A percentile compares a stretch with the other conserved stretches of the same genome.
These are phyloP conservation scores for Sinosuthora webbiana DNA, from an alignment of 2,113 vertebrate genomes.

Conservation along the genomic window DNA sequence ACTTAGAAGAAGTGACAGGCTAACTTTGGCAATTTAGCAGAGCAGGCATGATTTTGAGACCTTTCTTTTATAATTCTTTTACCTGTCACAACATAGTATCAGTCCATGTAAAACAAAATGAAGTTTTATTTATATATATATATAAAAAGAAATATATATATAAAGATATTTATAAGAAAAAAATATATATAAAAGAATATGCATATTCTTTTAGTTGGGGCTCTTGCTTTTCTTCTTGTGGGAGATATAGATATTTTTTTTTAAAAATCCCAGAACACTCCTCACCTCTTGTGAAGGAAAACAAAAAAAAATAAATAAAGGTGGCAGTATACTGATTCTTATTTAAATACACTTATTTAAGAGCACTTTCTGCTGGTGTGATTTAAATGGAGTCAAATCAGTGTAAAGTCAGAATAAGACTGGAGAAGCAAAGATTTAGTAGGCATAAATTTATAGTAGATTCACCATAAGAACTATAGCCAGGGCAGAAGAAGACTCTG, in stretches of 20 bases:
- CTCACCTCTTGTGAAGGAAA: accelerated
- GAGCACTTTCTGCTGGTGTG: neutral
- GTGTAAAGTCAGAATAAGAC: neutral
- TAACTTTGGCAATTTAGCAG: neutral
- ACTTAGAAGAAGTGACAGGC: neutral
- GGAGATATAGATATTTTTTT: neutral
- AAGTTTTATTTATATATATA: too few species aligned
- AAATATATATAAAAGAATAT: too few species aligned
- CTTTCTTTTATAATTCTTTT: neutral
- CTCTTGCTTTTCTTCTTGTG: neutral
- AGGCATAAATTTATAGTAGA: neutral
- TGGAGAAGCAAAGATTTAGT: neutral
- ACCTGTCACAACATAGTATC: neutral
- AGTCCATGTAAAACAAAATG: neutral
- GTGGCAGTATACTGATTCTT: neutral
- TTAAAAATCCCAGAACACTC: accelerated
- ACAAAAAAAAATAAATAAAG: neutral
- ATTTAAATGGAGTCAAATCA: neutral
- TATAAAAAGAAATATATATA: too few species aligned
- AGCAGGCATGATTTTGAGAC: neutral
- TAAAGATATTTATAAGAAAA: too few species aligned
- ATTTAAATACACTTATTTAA: neutral
- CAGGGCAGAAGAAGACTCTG: neutral
- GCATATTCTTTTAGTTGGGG: neutral
- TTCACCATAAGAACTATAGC: neutral